Conservation (phyloP, 1,140 invertebrate genomes). For the Macrobrachium nipponense region DNA sequence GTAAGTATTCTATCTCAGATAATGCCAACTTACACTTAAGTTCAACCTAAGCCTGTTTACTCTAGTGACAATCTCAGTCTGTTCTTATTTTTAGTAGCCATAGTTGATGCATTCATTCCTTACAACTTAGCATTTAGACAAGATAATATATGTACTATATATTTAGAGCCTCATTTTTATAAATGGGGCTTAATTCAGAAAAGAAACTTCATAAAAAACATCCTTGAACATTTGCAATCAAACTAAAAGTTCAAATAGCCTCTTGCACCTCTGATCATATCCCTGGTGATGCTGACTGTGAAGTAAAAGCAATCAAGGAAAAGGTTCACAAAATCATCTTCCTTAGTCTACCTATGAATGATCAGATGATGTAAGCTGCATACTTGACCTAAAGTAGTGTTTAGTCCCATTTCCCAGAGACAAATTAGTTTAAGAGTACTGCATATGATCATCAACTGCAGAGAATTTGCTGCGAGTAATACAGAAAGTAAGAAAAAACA, state of each 20-base stretch:
- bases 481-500: slow-evolving; percentile 40
- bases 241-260: slow-evolving; percentile 38
- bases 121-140: slow-evolving; percentile 46
- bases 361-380: slow-evolving; percentile 48
- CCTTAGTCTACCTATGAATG: slow-evolving; percentile 34
- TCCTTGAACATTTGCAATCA: slow-evolving; percentile 43
- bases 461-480: slow-evolving; percentile 47
- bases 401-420: slow-evolving; percentile 48
- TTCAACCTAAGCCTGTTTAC: slow-evolving; percentile 46
- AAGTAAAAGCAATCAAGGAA: neutral
- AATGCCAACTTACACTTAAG: slow-evolving; percentile 37
- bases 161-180: slow-evolving; percentile 45
- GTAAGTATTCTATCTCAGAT: slow-evolving; percentile 37
- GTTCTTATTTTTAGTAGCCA: slow-evolving; percentile 35
- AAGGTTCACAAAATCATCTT: slow-evolving; percentile 20
- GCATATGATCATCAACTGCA: slow-evolving; percentile 46
- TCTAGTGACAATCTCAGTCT: slow-evolving; percentile 44
- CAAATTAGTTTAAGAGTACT: slow-evolving; percentile 50
- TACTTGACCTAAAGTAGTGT: slow-evolving; percentile 46
- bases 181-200: slow-evolving; percentile 43
- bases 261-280: slow-evolving; percentile 54
- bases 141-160: slow-evolving; percentile 15
- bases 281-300: neutral
- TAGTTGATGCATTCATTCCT: slow-evolving; percentile 44
- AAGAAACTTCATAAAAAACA: slow-evolving; percentile 44